phyloP scores from a whole-genome alignment of 2,888 invertebrate species.

The Phyto melanocephala region DNA sequence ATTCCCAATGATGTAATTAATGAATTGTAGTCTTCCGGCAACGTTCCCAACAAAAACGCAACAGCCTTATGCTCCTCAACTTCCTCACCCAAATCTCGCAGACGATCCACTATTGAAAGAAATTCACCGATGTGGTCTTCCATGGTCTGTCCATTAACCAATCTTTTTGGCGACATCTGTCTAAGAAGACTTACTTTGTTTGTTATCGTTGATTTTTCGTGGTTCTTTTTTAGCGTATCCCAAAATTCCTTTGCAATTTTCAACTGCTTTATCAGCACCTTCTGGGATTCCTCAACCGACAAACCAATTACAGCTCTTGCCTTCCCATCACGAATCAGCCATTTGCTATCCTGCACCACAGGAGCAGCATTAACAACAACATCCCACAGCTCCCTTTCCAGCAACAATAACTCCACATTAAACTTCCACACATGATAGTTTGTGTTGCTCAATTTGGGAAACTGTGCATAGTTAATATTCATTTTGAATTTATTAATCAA shows the following conservation, averaged over 20 bases:
- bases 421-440: constrained; percentile 1
- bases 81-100: constrained; percentile 41
- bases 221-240: constrained; percentile 30
- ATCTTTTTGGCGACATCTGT: constrained; percentile 2
- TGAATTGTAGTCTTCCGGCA: constrained; percentile 40
- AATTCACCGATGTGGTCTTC: constrained; percentile 42
- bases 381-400: constrained; percentile 34
- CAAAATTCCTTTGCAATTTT: too few species aligned
- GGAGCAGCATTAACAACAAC: background rate
- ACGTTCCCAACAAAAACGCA: constrained; percentile 33
- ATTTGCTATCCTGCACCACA: background rate
- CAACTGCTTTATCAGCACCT: constrained; percentile 15
- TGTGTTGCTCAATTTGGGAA: too few species aligned
- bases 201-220: constrained; percentile 3
- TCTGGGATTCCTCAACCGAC: background rate
- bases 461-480: too few species aligned
- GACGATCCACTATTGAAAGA: constrained; percentile 17
- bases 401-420: constrained; percentile 34
- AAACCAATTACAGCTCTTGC: constrained; percentile 20
- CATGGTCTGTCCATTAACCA: constrained; percentile 24
- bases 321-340: constrained; percentile 36
- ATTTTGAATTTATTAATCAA: too few species aligned
- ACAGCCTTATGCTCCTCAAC: constrained; percentile 32
- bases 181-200: constrained; percentile 35
- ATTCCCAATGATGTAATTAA: constrained; percentile 45